phyloP scores from a whole-genome alignment of 1,140 invertebrate species.

The Drosophila ercepeae region DNA sequence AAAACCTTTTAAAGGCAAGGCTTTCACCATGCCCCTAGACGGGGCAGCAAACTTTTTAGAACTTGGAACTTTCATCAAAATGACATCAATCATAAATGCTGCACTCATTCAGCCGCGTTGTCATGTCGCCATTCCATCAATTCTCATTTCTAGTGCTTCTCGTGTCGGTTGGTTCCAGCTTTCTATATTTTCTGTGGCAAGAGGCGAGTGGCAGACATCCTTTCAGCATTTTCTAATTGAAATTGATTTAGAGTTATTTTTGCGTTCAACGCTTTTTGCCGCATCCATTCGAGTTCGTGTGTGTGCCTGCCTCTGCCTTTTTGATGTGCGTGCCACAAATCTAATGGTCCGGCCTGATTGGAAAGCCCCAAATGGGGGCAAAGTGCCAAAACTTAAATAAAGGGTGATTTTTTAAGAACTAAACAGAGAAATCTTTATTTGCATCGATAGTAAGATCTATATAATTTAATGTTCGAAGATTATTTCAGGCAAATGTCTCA shows the following conservation, averaged over 20 bases:
- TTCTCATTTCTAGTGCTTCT: slow-evolving; percentile 68
- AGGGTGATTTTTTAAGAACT: too few species aligned
- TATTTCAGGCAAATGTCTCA: too few species aligned
- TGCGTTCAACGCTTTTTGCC: slow-evolving; percentile 23
- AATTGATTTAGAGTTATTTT: slow-evolving; percentile 75
- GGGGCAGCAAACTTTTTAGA: slow-evolving; percentile 11
- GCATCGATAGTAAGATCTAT: too few species aligned
- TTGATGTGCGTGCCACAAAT: slow-evolving; percentile 14
- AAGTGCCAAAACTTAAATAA: background rate
- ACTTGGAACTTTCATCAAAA: slow-evolving; percentile 77
- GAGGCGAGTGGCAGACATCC: slow-evolving; percentile 39
- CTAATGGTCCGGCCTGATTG: slow-evolving; percentile 27
- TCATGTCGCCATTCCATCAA: slow-evolving; percentile 61
- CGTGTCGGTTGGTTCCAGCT: background rate
- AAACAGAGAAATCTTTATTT: too few species aligned
- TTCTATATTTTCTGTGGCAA: too few species aligned
- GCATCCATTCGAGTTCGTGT: slow-evolving; percentile 11
- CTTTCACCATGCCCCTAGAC: slow-evolving; percentile 2
- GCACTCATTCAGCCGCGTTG: slow-evolving; percentile 67
- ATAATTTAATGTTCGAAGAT: too few species aligned
- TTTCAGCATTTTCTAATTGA: slow-evolving; percentile 76
- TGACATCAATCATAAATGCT: slow-evolving; percentile 80
- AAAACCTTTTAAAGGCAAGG: slow-evolving; percentile 69
- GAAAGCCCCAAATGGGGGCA: background rate
- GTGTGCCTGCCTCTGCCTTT: slow-evolving; percentile 8